Percentiles rank a stretch among this genome's conserved stretches.
These are phyloP conservation scores for Coregonus ussuriensis DNA, from an alignment of 2,797 vertebrate species.

Conservation along the genomic window DNA sequence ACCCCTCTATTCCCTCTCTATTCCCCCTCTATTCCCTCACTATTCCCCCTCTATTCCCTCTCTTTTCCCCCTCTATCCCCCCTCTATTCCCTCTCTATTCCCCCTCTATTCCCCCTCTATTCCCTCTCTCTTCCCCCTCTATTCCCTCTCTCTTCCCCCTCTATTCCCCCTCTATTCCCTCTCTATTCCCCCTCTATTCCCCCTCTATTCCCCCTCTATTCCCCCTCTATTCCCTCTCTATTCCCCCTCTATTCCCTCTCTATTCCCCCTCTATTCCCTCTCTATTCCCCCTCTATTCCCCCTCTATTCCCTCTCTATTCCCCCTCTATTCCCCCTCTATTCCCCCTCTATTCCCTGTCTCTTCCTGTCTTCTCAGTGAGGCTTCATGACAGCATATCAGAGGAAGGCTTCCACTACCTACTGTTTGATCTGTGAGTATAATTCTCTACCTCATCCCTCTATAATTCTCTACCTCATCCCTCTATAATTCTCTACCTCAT, in stretches of 20 bases:
- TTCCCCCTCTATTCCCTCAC: too few relatives aligned
- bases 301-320: not conserved
- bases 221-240: not conserved
- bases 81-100: too few relatives aligned
- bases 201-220: too few relatives aligned
- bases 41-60: too few relatives aligned
- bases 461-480: too few relatives aligned
- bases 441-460: not conserved
- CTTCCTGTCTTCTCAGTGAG: conserved; percentile 78
- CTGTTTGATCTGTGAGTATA: not conserved
- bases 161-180: not conserved
- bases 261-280: not conserved
- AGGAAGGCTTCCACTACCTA: conserved; percentile 41
- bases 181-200: not conserved
- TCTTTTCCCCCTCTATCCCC: too few relatives aligned
- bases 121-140: too few relatives aligned
- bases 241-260: not conserved
- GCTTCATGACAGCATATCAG: conserved; percentile 99
- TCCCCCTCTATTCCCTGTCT: not conserved
- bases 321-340: not conserved
- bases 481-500: too few relatives aligned
- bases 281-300: not conserved
- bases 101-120: too few relatives aligned
- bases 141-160: not conserved
- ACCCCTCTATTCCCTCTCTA: too few relatives aligned